Conservation (phyloP, 2,113 vertebrate species). For the Myiozetetes cayanensis region DNA sequence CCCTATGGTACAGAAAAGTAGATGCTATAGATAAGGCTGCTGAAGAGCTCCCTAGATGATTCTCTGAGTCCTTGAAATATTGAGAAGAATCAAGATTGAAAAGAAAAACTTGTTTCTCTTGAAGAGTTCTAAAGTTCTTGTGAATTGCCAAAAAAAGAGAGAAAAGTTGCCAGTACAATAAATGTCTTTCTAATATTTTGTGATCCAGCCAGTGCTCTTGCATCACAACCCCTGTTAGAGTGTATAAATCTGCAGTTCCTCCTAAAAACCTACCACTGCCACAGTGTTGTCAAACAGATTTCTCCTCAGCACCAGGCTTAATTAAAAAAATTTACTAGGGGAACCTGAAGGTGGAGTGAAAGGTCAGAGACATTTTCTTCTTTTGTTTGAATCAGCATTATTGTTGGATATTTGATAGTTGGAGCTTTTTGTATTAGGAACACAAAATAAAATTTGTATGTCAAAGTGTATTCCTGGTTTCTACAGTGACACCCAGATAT, state of each 20-base stretch:
- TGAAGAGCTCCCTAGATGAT: background rate
- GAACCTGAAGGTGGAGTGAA: background rate
- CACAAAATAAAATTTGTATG: background rate
- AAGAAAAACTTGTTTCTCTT: background rate
- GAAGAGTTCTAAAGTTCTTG: background rate
- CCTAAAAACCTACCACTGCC: background rate
- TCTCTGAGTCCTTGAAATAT: background rate
- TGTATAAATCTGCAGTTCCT: background rate
- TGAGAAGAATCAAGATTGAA: background rate
- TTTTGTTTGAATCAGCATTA: background rate
- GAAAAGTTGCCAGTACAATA: conserved; percentile 34
- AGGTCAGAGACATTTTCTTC: background rate
- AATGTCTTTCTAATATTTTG: conserved; percentile 5
- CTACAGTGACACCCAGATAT: accelerated
- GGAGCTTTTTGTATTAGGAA: background rate
- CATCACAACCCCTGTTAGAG: conserved; percentile 2
- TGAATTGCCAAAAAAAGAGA: background rate
- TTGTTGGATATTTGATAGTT: background rate
- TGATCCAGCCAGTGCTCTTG: background rate
- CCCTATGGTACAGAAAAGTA: background rate
- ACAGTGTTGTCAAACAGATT: background rate
- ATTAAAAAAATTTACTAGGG: background rate
- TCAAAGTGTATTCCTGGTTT: background rate
- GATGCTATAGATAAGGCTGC: background rate
- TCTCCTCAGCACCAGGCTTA: background rate